Evolutionary conservation across 30 jellyfish, hydroid and myxozoan genomes (phyloP).

Genomic region (Aurelia coerulea): DNA sequence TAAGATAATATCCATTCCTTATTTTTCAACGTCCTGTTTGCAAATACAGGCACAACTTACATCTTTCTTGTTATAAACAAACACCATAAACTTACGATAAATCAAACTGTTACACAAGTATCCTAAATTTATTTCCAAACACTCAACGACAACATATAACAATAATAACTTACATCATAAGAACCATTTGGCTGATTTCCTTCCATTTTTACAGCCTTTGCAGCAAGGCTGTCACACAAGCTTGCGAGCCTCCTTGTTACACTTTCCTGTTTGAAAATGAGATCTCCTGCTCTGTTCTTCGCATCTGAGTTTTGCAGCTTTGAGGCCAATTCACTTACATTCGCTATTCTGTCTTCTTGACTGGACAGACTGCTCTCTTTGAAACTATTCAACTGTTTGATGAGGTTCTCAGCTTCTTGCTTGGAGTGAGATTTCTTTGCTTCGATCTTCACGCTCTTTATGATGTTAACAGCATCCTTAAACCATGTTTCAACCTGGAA

Average conservation of each 20-base stretch:
- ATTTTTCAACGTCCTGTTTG: too few relatives aligned
- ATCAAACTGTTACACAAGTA: too few relatives aligned
- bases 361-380: conserved; percentile 39
- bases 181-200: conserved; percentile 40
- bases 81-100: too few relatives aligned
- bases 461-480: conserved; percentile 68
- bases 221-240: conserved; percentile 35
- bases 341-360: conserved; percentile 70
- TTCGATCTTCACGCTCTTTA: conserved; percentile 71
- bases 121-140: too few relatives aligned
- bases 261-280: conserved; percentile 68
- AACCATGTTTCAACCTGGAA: conserved; percentile 91
- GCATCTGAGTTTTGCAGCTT: conserved; percentile 72
- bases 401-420: conserved; percentile 66
- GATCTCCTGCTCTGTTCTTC: conserved; percentile 61
- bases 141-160: too few relatives aligned
- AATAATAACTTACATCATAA: conserved; percentile 25
- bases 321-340: conserved; percentile 56
- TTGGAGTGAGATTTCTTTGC: conserved; percentile 77
- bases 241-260: conserved; percentile 27
- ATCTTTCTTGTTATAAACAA: too few relatives aligned
- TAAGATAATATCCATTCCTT: too few relatives aligned
- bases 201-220: conserved; percentile 33
- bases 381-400: conserved; percentile 63
- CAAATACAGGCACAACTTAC: too few relatives aligned